Percentiles rank a stretch among this genome's conserved stretches.
Evolutionary conservation across 2,888 invertebrate species (phyloP).

Genomic region (Epinotia nisella): DNA sequence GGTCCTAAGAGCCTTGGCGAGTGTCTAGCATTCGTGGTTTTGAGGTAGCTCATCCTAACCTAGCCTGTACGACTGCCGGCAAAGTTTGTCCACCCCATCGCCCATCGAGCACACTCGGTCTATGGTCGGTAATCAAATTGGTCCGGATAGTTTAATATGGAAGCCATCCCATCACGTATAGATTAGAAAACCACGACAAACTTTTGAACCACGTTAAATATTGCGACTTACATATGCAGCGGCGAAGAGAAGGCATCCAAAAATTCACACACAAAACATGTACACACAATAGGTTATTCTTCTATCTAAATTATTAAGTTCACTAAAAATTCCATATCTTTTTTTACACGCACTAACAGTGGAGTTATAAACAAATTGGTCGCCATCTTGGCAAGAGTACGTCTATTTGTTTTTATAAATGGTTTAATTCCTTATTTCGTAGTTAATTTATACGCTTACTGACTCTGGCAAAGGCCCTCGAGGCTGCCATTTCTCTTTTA

Average conservation of each 20-base stretch:
- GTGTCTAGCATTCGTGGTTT: neutral
- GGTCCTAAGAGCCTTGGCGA: neutral
- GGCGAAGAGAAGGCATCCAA: too few relatives aligned
- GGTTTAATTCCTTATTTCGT: too few relatives aligned
- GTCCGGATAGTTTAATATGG: conserved; percentile 67
- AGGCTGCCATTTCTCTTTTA: too few relatives aligned
- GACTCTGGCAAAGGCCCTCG: too few relatives aligned
- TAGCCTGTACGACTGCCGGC: conserved; percentile 50
- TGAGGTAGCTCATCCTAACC: conserved; percentile 24
- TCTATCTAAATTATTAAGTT: too few relatives aligned
- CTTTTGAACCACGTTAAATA: neutral
- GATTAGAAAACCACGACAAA: neutral
- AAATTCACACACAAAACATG: neutral
- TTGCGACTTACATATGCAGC: neutral
- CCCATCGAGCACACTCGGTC: conserved; percentile 71
- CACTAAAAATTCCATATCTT: too few relatives aligned
- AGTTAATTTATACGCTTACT: too few relatives aligned
- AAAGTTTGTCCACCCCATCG: conserved; percentile 71
- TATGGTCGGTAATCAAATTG: conserved; percentile 81
- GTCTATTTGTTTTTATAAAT: too few relatives aligned
- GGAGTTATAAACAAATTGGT: too few relatives aligned
- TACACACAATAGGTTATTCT: too few relatives aligned
- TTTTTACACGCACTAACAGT: too few relatives aligned
- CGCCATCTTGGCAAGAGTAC: too few relatives aligned
- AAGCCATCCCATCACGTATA: conserved; percentile 48